phyloP scores from a whole-genome alignment of 2,888 invertebrate genomes.

The Autographa pulchrina region DNA sequence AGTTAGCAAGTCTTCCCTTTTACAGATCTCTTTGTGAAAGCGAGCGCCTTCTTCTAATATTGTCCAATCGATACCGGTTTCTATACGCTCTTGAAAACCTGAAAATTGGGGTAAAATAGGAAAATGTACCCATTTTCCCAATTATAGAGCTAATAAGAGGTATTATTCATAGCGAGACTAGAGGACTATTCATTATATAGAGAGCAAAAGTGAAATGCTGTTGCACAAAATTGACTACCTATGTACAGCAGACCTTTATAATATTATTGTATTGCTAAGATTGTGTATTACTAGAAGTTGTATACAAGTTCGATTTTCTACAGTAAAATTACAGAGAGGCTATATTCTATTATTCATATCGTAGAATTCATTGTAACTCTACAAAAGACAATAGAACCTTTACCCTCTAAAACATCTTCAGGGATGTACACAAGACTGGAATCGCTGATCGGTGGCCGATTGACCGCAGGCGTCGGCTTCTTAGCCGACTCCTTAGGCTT shows the following conservation, averaged over 20 bases:
- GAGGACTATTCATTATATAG: too few species aligned
- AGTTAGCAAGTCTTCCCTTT: slow-evolving; percentile 59
- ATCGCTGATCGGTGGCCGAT: slow-evolving; percentile 76
- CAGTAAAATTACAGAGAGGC: too few species aligned
- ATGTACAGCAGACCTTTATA: too few species aligned
- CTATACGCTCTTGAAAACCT: slow-evolving; percentile 81
- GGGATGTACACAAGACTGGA: slow-evolving; percentile 77
- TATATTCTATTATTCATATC: too few species aligned
- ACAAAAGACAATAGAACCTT: neutral
- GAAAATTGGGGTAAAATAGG: slow-evolving; percentile 7
- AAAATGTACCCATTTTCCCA: neutral
- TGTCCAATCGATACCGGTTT: slow-evolving; percentile 80
- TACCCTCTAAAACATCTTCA: slow-evolving; percentile 77
- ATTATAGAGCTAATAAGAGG: neutral
- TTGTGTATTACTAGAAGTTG: too few species aligned
- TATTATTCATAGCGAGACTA: too few species aligned
- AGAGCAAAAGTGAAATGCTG: too few species aligned
- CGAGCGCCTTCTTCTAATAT: slow-evolving; percentile 69
- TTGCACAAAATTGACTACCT: too few species aligned
- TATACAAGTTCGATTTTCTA: too few species aligned
- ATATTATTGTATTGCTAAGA: too few species aligned
- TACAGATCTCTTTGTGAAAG: slow-evolving; percentile 71
- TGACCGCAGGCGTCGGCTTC: slow-evolving; percentile 66
- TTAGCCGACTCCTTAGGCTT: slow-evolving; percentile 70
- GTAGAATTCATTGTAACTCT: neutral